phyloP scores from a whole-genome alignment of 2,888 invertebrate genomes.

The Entomobrya proxima region DNA sequence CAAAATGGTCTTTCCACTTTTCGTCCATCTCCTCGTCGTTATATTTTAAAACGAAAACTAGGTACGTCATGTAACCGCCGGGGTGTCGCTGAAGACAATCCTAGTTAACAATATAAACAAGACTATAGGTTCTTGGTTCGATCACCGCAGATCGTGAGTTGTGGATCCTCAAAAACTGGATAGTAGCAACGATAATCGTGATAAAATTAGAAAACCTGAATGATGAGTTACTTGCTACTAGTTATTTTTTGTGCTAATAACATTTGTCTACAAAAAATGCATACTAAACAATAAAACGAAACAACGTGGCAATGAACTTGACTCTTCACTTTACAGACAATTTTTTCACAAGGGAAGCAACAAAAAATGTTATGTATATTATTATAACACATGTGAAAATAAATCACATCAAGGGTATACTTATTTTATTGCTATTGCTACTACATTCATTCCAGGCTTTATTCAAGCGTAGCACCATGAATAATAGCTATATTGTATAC shows the following conservation, averaged over 20 bases:
- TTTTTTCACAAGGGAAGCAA: not conserved
- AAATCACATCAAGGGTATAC: not conserved
- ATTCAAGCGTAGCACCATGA: not conserved
- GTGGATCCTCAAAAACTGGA: not conserved
- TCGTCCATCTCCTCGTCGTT: not conserved
- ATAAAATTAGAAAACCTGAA: constrained; percentile 53
- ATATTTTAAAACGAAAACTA: not conserved
- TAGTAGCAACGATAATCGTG: not conserved
- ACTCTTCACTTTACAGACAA: not conserved
- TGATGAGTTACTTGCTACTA: constrained; percentile 12
- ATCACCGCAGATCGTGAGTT: too few species aligned
- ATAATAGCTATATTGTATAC: too few species aligned
- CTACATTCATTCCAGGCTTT: not conserved
- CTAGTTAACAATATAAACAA: not conserved
- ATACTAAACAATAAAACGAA: not conserved
- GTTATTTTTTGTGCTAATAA: not conserved
- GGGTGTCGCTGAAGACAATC: not conserved
- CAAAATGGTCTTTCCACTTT: not conserved
- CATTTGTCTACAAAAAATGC: constrained; percentile 2
- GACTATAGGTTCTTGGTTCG: not conserved
- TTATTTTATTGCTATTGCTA: too few species aligned
- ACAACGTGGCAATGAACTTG: constrained; percentile 28
- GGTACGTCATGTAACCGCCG: not conserved
- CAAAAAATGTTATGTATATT: not conserved
- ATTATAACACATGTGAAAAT: not conserved